Conservation (phyloP, 2,888 invertebrate species). For the Alloscopus bannaensis region DNA sequence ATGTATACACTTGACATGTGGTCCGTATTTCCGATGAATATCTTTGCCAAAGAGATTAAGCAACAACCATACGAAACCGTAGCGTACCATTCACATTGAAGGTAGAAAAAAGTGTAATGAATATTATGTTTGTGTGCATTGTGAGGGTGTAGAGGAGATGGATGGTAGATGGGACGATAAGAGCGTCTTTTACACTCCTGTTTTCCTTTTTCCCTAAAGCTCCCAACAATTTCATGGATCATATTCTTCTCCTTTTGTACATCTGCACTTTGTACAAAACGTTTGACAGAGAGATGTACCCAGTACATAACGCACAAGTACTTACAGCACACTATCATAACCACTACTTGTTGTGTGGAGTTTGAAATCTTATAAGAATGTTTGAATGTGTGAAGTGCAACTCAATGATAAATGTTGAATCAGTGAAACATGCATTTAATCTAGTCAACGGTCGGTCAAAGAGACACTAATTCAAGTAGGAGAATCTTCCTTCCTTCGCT, state of each 20-base stretch:
- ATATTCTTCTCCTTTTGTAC: too few species aligned
- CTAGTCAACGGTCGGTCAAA: background rate
- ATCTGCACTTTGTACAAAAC: constrained; percentile 48
- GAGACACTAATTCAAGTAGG: too few species aligned
- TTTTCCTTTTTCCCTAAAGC: constrained; percentile 1
- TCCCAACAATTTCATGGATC: constrained; percentile 19
- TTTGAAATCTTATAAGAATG: background rate
- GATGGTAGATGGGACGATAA: constrained; percentile 33
- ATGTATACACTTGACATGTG: constrained; percentile 25
- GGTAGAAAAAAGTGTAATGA: too few species aligned
- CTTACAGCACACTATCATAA: background rate
- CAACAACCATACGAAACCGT: constrained; percentile 1
- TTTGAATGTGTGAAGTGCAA: background rate
- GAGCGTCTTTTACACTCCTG: constrained; percentile 24
- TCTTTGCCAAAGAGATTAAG: constrained; percentile 7
- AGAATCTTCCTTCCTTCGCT: too few species aligned
- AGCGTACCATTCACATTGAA: too few species aligned
- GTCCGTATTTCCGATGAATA: constrained; percentile 22
- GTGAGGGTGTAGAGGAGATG: background rate
- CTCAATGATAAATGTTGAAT: too few species aligned
- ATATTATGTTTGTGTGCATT: too few species aligned
- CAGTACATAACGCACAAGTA: background rate
- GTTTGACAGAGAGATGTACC: constrained; percentile 45
- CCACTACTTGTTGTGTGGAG: constrained; percentile 4
- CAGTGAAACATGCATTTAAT: background rate